These are phyloP conservation scores for Phocides pigmalion DNA, from an alignment of 1,140 invertebrate genomes.

Conservation along the genomic window DNA sequence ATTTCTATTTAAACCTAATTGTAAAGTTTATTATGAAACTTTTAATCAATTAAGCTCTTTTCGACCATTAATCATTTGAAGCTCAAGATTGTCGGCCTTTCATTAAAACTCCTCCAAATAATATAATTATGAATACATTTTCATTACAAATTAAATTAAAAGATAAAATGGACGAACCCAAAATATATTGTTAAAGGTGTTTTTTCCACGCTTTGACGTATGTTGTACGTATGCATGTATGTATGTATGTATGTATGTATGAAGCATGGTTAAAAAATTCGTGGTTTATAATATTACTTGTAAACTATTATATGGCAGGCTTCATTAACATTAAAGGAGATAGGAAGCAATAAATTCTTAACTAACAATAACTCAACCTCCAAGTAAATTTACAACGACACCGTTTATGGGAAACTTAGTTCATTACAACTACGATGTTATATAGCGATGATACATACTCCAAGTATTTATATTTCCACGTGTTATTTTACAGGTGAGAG, in stretches of 20 bases:
- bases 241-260: too few relatives aligned
- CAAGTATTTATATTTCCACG: background rate
- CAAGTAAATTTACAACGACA: background rate
- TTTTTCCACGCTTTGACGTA: too few relatives aligned
- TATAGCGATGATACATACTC: background rate
- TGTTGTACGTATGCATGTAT: too few relatives aligned
- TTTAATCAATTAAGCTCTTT: slow-evolving; percentile 7
- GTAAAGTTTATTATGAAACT: slow-evolving; percentile 5
- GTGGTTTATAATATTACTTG: background rate
- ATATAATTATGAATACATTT: background rate
- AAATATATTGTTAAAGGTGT: too few relatives aligned
- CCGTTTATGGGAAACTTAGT: background rate
- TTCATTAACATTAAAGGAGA: background rate
- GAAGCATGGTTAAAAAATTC: background rate
- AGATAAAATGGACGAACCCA: too few relatives aligned
- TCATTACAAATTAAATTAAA: too few relatives aligned
- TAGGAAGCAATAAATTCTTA: background rate
- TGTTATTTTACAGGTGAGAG: too few relatives aligned
- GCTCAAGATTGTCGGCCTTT: background rate
- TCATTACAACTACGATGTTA: background rate
- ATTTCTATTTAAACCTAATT: background rate
- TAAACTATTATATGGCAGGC: background rate
- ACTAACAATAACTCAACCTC: too few relatives aligned
- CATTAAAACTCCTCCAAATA: background rate
- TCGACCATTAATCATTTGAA: background rate